Conservation (phyloP, 2,797 vertebrate genomes). For the Danio albolineatus region DNA sequence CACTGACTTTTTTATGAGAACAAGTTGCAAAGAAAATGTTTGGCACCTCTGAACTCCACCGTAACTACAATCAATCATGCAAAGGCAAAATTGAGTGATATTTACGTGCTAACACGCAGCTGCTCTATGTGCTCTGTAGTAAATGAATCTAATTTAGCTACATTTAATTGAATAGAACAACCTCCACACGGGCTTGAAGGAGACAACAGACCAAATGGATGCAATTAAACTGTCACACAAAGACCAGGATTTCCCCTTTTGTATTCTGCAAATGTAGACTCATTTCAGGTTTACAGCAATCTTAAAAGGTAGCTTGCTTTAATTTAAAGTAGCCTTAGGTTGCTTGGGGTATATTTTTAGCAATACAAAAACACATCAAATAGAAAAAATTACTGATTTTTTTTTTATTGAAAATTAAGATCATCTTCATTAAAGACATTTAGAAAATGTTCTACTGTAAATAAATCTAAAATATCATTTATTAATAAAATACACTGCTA, state of each 20-base stretch:
- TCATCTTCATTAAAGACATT: no score
- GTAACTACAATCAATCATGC: constrained; percentile 1
- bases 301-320: neutral
- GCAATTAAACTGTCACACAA: neutral
- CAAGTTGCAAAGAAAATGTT: neutral
- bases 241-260: neutral
- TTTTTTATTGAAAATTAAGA: no score
- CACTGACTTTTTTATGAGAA: neutral
- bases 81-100: neutral
- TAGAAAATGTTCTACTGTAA: no score
- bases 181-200: constrained; percentile 12
- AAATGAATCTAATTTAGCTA: neutral
- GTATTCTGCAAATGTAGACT: neutral
- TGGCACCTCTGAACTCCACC: neutral
- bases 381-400: no score
- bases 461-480: no score
- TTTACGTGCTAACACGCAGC: neutral
- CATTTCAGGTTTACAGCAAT: neutral
- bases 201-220: constrained; percentile 9
- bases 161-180: constrained; percentile 9
- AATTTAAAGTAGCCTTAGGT: neutral
- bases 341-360: no score
- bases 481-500: no score
- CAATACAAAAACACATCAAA: no score
- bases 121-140: constrained; percentile 8